Evolutionary conservation across 2,797 vertebrate genomes (phyloP), one percentile per base, ranked within the genome.

Genomic region (Melanotaenia parkinsoni): DNA sequence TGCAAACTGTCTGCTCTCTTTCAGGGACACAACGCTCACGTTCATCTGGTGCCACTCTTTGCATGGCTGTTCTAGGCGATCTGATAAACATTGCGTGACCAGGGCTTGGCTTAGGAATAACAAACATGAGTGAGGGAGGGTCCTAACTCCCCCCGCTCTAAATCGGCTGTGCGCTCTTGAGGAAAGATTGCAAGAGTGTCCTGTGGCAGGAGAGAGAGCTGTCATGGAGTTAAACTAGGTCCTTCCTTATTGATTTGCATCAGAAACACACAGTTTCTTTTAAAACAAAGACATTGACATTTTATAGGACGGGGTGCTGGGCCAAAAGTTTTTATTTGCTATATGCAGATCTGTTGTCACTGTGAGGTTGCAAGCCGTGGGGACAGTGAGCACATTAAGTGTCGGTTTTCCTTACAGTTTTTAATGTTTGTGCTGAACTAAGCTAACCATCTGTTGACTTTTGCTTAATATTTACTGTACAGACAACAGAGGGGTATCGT

Each of bases 81-180:
- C 84, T 91, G 86, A 91, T 92, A 91, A 93, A 92, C 91, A 91
- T 83, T 80, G 89, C 87, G 84, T 93, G 90, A 92, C 88, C 72
- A 33, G 71, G 74, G 63, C 79, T 86, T 45, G 50, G 85, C 47
- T 79, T 45, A 79, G 80, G 75, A 89, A 90, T 90, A 93, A 92
- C 91, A 92, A 88, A 92, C 58, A 78, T 79, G 79, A 88, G 80
- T 1, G 71, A 86, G 81, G 63, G 81, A 82, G 86, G 82, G 81
- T 77, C 88, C 43, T 20, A 32, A 60, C 28, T 0, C 47, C 58
- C 53, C 0, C 47, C 6, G 10, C 84, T 85, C 62, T 51, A 51
- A 80, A 82, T 80, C 28, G 33, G 32, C 77, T 62, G 67, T 72
- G 76, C 16, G 10, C 84, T 75, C 79, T 67, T 68, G 79, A 88